Evolutionary conservation across 2,888 invertebrate genomes (phyloP).

Genomic region (Abscondita cerata): DNA sequence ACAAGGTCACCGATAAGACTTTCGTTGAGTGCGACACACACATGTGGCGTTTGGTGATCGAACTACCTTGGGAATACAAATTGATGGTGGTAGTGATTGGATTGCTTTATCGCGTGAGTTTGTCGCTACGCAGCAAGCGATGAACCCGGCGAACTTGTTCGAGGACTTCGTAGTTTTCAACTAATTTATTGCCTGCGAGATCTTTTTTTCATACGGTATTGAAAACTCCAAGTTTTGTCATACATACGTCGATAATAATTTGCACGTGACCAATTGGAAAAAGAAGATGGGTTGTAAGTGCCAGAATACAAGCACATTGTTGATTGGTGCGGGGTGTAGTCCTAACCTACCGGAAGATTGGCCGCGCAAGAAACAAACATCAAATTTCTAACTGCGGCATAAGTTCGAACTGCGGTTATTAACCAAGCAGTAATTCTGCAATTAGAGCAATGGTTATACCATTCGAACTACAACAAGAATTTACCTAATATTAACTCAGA

Average conservation of each 20-base stretch:
- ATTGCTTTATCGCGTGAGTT: conserved; percentile 88
- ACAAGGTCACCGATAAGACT: conserved; percentile 95
- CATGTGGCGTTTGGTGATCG: conserved; percentile 88
- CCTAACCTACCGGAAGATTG: conserved; percentile 91
- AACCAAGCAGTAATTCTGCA: conserved; percentile 90
- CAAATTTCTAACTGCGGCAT: conserved; percentile 94
- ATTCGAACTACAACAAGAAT: conserved; percentile 59
- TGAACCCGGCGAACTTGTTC: conserved; percentile 69
- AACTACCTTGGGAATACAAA: conserved; percentile 74
- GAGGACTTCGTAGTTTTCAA: conserved; percentile 80
- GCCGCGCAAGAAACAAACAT: conserved; percentile 72
- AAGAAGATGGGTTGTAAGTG: conserved; percentile 96
- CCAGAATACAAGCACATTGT: conserved; percentile 97
- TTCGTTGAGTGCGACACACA: conserved; percentile 97
- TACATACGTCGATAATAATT: conserved; percentile 93
- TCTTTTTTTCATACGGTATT: conserved; percentile 97
- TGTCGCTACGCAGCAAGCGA: conserved; percentile 78
- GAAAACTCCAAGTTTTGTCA: conserved; percentile 91
- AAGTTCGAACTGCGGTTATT: conserved; percentile 96
- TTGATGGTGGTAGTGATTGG: conserved; percentile 99
- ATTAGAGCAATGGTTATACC: conserved; percentile 85
- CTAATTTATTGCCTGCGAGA: conserved; percentile 93
- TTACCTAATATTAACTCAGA: conserved; percentile 76
- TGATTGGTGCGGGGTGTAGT: conserved; percentile 99
- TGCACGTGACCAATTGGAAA: conserved; percentile 98